Base-by-base conservation (phyloP, 1,140 invertebrate species). In the Leucophenga varia region DNA sequence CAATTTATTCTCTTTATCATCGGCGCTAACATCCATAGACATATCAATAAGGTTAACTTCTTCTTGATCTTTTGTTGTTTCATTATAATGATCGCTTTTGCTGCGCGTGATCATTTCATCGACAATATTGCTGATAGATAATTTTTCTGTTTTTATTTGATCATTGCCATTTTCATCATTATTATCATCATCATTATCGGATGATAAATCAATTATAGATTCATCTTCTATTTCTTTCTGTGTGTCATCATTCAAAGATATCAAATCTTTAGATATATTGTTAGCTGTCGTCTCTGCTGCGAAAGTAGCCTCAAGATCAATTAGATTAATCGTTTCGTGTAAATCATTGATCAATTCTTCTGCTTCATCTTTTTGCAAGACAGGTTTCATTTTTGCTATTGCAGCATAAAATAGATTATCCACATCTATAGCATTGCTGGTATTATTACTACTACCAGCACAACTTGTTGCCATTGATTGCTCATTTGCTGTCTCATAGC, bases 401-500 rank as follows among this genome's bases (percentile, higher is more conserved):
- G 64, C 64, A 10, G 59, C 59, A 38, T 67, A 61, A 18, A 67
- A 67, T 19, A 67, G 36, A 22, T 68, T 49, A 47, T 67, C 63
- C 34, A 67, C 63, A 37, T 51, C 22, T 25, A 10, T 10, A 25
- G 9, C 22, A 25, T 25, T 6, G 22, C 10, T 10, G 42, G 13
- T 19, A 25, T 9, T 32, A 13, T 28, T 30, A 32, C n/a, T 8
- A n/a, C 19, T 10, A 21, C 20, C 22, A 25, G 5, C 22, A 10
- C 20, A 41, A 43, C n/a, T 51, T 41, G 45, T 64, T 30, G 43
- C 41, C 34, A 1, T 22, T 9, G 68, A 61, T 39, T 38, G 51
- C 19, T 72, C 64, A n/a, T 60, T 54, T 10, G 69, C 69, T 9
- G 69, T 70, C 21, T 69, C 64, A 36, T 72, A 72, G 28, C 47